Evolutionary conservation across 2,113 vertebrate species (phyloP).

Genomic region (Bungarus multicinctus): DNA sequence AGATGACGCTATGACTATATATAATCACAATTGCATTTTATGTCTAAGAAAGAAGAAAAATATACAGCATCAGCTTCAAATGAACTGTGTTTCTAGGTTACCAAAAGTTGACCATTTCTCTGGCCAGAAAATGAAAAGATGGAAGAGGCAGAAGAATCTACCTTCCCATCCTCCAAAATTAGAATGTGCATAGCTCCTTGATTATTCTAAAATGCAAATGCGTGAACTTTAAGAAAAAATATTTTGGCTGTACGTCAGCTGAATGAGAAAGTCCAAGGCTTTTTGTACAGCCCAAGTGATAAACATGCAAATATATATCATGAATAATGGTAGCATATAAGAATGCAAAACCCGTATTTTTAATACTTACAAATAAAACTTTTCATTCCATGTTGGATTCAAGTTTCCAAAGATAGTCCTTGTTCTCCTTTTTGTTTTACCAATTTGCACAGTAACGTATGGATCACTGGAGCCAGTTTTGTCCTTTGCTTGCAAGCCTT

Average conservation of each 20-base stretch:
- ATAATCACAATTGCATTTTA: background rate
- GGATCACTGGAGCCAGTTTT: constrained; percentile 98
- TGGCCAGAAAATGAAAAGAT: background rate
- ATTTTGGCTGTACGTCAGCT: background rate
- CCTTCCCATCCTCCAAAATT: background rate
- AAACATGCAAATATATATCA: background rate
- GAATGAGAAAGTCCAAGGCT: background rate
- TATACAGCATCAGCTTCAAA: background rate
- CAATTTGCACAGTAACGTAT: constrained; percentile 97
- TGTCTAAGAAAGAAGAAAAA: background rate
- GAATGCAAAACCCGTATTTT: background rate
- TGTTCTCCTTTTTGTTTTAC: constrained; percentile 93
- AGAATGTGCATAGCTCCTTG: background rate
- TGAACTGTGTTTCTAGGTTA: background rate
- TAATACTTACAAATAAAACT: constrained; percentile 91
- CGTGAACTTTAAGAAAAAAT: background rate
- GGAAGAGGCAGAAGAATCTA: background rate
- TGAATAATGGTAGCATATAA: background rate
- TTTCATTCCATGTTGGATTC: constrained; percentile 97
- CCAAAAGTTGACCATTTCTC: background rate
- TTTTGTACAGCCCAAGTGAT: background rate
- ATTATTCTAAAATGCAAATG: background rate
- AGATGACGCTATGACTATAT: background rate
- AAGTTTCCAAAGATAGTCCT: constrained; percentile 98
- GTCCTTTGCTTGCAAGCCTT: constrained; percentile 97